These are phyloP conservation scores for Ceraclea dissimilis DNA, from an alignment of 2,888 invertebrate genomes.

Conservation along the genomic window DNA sequence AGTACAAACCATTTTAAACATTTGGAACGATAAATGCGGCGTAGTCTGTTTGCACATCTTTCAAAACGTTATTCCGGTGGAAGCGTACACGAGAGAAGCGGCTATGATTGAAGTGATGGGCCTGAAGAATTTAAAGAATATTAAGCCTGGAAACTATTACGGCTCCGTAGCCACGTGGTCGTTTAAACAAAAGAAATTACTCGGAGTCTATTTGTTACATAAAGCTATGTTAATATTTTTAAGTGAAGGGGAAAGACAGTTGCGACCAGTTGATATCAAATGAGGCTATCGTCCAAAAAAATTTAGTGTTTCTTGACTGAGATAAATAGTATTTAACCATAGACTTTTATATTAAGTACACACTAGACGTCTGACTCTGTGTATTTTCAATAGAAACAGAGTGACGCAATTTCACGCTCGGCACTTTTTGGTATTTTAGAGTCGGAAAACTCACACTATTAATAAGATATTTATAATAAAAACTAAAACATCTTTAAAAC, in stretches of 20 bases:
- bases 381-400: too few relatives aligned
- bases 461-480: too few relatives aligned
- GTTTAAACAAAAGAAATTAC: slow-evolving; percentile 56
- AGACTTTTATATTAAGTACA: too few relatives aligned
- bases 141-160: slow-evolving; percentile 75
- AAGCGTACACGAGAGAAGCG: slow-evolving; percentile 91
- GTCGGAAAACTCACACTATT: too few relatives aligned
- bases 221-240: slow-evolving; percentile 79
- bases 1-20: slow-evolving; percentile 71
- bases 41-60: slow-evolving; percentile 88
- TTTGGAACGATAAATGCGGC: slow-evolving; percentile 78
- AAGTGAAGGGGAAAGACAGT: slow-evolving; percentile 82
- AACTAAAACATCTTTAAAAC: too few relatives aligned
- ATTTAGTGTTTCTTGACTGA: too few relatives aligned
- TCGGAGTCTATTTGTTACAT: slow-evolving; percentile 73
- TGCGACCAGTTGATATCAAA: slow-evolving; percentile 66
- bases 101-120: slow-evolving; percentile 88
- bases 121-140: slow-evolving; percentile 66
- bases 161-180: slow-evolving; percentile 71
- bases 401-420: too few relatives aligned
- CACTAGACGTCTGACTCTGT: too few relatives aligned
- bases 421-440: too few relatives aligned
- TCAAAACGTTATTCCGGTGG: slow-evolving; percentile 82
- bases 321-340: too few relatives aligned
- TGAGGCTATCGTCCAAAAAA: slow-evolving; percentile 15